Conservation (phyloP, 37 sponge, comb jelly and placozoan genomes). For the Spongilla lacustris region DNA sequence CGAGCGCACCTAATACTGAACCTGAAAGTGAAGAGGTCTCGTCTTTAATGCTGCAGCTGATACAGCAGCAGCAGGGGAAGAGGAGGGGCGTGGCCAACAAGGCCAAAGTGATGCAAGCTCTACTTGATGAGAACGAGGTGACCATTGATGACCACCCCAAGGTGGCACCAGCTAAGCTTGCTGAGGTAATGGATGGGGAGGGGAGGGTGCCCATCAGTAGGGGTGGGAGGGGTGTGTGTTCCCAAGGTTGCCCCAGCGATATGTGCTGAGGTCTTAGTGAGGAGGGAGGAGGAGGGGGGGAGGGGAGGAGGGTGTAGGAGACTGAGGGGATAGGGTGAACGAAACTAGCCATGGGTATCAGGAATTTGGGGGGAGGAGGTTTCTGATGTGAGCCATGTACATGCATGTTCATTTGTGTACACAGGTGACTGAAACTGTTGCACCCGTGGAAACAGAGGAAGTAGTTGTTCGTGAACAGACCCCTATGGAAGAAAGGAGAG, state of each 20-base stretch:
- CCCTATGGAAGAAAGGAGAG: conserved; percentile 50
- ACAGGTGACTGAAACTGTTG: background rate
- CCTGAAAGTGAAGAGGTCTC: background rate
- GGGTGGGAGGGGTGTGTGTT: background rate
- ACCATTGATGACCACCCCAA: background rate
- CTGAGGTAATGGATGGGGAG: conserved; percentile 4
- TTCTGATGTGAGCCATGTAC: no score
- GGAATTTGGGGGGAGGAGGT: no score
- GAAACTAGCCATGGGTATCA: no score
- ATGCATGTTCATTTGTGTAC: no score
- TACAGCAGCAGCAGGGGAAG: background rate
- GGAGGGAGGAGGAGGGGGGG: background rate
- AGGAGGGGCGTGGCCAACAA: background rate
- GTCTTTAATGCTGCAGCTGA: background rate
- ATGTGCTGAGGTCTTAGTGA: background rate
- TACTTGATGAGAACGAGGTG: background rate
- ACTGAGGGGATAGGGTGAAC: no score
- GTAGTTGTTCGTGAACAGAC: background rate
- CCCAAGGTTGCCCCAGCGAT: background rate
- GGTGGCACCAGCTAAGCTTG: conserved; percentile 7
- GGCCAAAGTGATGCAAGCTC: background rate
- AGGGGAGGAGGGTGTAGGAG: background rate
- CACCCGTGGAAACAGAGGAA: background rate
- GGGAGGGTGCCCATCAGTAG: no score
- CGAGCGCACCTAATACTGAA: conserved; percentile 1